Percentiles rank a stretch among this genome's conserved stretches.
Evolutionary conservation across 1,140 invertebrate species (phyloP).

Genomic region (Coelopa frigida): DNA sequence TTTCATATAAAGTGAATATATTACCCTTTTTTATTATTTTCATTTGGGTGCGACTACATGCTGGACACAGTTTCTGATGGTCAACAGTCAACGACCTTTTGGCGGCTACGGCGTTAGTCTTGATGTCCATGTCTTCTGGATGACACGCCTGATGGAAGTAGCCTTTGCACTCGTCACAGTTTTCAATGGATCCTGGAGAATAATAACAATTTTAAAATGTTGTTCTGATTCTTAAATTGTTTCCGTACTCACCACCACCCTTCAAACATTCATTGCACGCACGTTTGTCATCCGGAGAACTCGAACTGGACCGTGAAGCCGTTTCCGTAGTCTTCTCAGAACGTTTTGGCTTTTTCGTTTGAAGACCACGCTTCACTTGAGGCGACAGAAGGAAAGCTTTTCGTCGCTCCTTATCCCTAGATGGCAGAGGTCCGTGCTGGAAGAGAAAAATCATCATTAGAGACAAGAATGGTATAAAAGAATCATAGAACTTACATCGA

Average conservation of each 20-base stretch:
- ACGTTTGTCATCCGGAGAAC: constrained; percentile 17
- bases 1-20: not conserved
- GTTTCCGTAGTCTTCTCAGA: constrained; percentile 8
- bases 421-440: constrained; percentile 2
- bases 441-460: not conserved
- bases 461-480: not conserved
- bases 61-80: constrained; percentile 10
- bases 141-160: constrained; percentile 15
- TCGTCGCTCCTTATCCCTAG: constrained; percentile 8
- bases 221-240: not conserved
- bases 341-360: constrained; percentile 9
- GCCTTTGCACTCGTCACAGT: constrained; percentile 13
- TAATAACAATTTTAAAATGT: not conserved
- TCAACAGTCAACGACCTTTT: not conserved
- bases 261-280: constrained; percentile 16
- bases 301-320: constrained; percentile 12
- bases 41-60: constrained; percentile 7
- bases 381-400: constrained; percentile 12
- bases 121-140: constrained; percentile 2
- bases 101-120: not conserved
- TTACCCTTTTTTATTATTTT: constrained; percentile 8
- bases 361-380: constrained; percentile 11
- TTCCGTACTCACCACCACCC: not conserved
- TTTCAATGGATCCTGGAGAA: constrained; percentile 9
- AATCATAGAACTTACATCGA: constrained; percentile 21